Percentiles rank a stretch among this genome's conserved stretches.
Evolutionary conservation across 2,888 invertebrate species (phyloP).

Genomic region (Cephus rjabovi): DNA sequence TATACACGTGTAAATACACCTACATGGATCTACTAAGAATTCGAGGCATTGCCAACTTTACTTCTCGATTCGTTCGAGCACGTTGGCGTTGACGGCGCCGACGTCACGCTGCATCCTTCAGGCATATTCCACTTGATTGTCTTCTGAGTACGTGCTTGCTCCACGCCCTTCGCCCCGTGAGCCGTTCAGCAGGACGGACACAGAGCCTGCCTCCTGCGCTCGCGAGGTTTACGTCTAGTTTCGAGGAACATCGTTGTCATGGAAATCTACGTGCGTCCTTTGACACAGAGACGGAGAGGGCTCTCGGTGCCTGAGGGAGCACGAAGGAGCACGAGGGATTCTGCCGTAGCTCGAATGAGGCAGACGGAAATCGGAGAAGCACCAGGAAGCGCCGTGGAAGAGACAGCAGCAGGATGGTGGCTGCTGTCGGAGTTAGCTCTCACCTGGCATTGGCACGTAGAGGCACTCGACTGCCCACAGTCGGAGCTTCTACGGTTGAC

Average conservation of each 20-base stretch:
- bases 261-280: background rate
- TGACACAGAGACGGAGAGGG: background rate
- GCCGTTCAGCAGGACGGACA: no score
- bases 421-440: background rate
- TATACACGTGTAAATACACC: no score
- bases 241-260: background rate
- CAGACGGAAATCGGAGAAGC: background rate
- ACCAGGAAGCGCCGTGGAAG: background rate
- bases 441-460: background rate
- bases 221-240: background rate
- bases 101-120: background rate
- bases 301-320: no score
- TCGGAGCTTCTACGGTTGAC: background rate
- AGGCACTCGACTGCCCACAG: constrained; percentile 2
- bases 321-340: no score
- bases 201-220: background rate
- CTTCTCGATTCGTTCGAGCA: background rate
- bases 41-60: background rate
- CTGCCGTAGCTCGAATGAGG: background rate
- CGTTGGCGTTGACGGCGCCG: no score
- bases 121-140: background rate
- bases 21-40: background rate
- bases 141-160: background rate
- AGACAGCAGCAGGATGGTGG: background rate
- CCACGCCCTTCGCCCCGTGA: background rate